Evolutionary conservation across 2,113 vertebrate species (phyloP).

Genomic region (Typhlomys cinereus): DNA sequence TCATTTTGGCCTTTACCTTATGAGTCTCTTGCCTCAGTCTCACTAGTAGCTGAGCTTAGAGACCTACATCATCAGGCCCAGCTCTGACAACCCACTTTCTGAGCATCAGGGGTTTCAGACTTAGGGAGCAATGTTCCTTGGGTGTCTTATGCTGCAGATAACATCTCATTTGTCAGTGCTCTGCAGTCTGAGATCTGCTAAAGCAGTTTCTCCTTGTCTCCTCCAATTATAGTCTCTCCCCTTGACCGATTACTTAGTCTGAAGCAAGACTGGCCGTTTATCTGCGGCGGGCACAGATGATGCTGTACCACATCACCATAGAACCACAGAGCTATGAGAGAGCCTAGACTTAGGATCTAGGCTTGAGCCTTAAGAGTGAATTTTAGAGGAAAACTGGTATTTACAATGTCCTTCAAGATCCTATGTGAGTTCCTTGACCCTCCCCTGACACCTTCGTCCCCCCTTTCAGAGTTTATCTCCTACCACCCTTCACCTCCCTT

Average conservation of each 20-base stretch:
- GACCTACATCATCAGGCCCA: not conserved
- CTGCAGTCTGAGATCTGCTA: not conserved
- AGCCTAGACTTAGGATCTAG: not conserved
- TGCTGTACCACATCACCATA: not conserved
- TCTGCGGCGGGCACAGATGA: not conserved
- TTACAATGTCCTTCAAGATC: not conserved
- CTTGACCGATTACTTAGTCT: not conserved
- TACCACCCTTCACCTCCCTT: not conserved
- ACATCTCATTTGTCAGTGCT: not conserved
- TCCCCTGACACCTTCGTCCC: not conserved
- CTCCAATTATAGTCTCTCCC: not conserved
- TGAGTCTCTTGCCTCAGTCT: too few species aligned
- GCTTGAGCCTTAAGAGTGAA: not conserved
- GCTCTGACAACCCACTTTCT: not conserved
- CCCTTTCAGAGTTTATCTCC: not conserved
- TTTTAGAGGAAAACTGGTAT: not conserved
- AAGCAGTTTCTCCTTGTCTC: not conserved
- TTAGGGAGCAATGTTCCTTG: not conserved
- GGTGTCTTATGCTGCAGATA: not conserved
- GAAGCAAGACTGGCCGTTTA: not conserved
- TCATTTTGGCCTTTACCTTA: too few species aligned
- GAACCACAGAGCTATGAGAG: not conserved
- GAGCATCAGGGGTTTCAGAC: not conserved
- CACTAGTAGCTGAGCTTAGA: too few species aligned
- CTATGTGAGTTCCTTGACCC: not conserved